phyloP scores from a whole-genome alignment of 2,797 vertebrate genomes.

The Pseudochirops corinnae region DNA sequence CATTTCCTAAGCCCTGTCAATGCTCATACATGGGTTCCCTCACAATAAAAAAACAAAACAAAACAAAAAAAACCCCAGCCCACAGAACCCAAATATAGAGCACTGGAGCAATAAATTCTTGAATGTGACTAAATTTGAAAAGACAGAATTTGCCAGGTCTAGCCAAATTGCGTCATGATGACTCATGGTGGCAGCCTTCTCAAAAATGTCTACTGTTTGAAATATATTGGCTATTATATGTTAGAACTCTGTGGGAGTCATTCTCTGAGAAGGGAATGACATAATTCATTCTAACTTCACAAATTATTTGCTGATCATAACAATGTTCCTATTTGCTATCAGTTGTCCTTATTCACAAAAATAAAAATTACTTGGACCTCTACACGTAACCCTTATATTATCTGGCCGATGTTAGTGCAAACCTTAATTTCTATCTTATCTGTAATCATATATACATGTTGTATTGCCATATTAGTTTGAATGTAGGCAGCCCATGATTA shows the following conservation, averaged over 20 bases:
- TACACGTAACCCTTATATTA: neutral
- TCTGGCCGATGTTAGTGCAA: neutral
- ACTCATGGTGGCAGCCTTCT: constrained; percentile 63
- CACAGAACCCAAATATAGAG: constrained; percentile 23
- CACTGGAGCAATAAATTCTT: constrained; percentile 43
- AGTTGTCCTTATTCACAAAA: neutral
- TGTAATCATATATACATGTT: neutral
- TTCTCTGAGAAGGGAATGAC: constrained; percentile 61
- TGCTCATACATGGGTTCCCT: neutral
- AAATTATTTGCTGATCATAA: constrained; percentile 49
- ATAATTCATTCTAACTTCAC: constrained; percentile 43
- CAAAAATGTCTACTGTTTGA: constrained; percentile 53
- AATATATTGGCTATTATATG: constrained; percentile 64
- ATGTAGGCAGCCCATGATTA: neutral
- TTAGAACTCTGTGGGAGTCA: constrained; percentile 56
- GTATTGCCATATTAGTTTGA: neutral
- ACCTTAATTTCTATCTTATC: neutral
- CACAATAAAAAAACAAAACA: constrained; percentile 10
- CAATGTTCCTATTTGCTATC: neutral
- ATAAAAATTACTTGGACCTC: neutral
- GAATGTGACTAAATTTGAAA: constrained; percentile 46
- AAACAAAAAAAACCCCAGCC: neutral
- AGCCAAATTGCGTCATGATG: constrained; percentile 60
- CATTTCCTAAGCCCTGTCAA: constrained; percentile 37
- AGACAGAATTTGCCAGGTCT: constrained; percentile 60